A percentile compares a stretch with the other conserved stretches of the same genome.
These are phyloP conservation scores for Pammene aurita DNA, from an alignment of 2,888 invertebrate genomes.

Conservation along the genomic window DNA sequence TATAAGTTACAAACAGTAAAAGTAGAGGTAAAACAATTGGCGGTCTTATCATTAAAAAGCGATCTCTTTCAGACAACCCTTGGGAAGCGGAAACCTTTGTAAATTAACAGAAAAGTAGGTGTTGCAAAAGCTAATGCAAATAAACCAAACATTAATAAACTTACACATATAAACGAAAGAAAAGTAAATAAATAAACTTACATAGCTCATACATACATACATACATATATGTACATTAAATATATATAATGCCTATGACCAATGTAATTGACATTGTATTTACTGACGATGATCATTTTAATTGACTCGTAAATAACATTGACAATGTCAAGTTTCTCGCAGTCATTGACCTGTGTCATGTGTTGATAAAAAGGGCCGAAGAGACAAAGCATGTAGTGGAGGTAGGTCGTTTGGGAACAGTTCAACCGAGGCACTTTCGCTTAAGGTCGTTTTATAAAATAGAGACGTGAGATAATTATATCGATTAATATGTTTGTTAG, in stretches of 20 bases:
- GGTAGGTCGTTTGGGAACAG: neutral
- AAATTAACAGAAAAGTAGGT: too few relatives aligned
- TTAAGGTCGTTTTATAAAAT: conserved; percentile 59
- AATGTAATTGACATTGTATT: neutral
- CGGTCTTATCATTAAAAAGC: too few relatives aligned
- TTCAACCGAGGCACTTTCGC: conserved; percentile 63
- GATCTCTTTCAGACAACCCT: too few relatives aligned
- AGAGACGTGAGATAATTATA: conserved; percentile 49
- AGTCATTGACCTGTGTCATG: conserved; percentile 14
- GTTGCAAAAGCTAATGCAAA: too few relatives aligned
- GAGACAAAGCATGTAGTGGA: neutral
- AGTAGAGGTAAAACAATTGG: too few relatives aligned
- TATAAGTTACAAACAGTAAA: too few relatives aligned
- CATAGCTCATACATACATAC: too few relatives aligned
- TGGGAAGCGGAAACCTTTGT: too few relatives aligned
- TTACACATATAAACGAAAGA: too few relatives aligned
- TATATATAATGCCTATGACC: neutral
- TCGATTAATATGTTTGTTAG: conserved; percentile 34
- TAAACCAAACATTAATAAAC: too few relatives aligned
- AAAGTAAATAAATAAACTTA: too few relatives aligned
- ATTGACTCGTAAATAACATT: conserved; percentile 18
- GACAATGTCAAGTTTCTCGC: conserved; percentile 35
- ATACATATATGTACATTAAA: too few relatives aligned
- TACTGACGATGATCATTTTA: neutral
- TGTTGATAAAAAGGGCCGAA: conserved; percentile 4